Evolutionary conservation across 2,113 vertebrate genomes (phyloP).

Genomic region (Pseudopodoces humilis): DNA sequence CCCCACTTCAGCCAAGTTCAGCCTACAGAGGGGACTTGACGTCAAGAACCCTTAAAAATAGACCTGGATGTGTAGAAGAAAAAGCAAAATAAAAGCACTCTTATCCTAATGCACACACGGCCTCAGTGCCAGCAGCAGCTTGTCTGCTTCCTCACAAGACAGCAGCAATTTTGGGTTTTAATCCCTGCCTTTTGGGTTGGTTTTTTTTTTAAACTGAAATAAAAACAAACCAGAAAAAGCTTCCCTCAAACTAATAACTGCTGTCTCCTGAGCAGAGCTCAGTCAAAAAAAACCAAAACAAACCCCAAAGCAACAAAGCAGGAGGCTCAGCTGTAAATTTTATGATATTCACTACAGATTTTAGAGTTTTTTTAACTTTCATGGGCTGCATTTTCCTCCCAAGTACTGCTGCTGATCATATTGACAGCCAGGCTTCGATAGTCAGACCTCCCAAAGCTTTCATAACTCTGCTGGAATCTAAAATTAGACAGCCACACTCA

Average conservation of each 20-base stretch:
- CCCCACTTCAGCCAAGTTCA: background rate
- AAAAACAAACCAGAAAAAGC: background rate
- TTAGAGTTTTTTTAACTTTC: background rate
- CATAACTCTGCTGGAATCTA: slow-evolving; percentile 21
- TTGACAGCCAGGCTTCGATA: background rate
- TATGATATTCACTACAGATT: background rate
- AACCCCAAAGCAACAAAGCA: background rate
- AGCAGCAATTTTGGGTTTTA: background rate
- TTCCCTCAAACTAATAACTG: background rate
- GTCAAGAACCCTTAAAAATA: background rate
- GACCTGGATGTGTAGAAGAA: background rate
- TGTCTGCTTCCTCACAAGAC: background rate
- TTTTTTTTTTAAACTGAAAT: background rate
- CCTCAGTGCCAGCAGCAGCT: background rate
- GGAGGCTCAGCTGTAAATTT: background rate
- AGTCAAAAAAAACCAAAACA: background rate
- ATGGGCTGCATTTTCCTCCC: background rate
- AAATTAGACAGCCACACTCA: slow-evolving; percentile 22
- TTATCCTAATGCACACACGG: background rate
- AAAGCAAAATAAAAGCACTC: background rate
- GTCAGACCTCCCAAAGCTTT: slow-evolving; percentile 26
- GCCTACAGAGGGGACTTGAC: background rate
- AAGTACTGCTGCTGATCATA: background rate
- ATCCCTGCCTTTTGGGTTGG: background rate
- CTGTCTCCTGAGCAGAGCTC: background rate